These are phyloP conservation scores for Parambassis ranga DNA, from an alignment of 2,797 vertebrate genomes.

Conservation along the genomic window DNA sequence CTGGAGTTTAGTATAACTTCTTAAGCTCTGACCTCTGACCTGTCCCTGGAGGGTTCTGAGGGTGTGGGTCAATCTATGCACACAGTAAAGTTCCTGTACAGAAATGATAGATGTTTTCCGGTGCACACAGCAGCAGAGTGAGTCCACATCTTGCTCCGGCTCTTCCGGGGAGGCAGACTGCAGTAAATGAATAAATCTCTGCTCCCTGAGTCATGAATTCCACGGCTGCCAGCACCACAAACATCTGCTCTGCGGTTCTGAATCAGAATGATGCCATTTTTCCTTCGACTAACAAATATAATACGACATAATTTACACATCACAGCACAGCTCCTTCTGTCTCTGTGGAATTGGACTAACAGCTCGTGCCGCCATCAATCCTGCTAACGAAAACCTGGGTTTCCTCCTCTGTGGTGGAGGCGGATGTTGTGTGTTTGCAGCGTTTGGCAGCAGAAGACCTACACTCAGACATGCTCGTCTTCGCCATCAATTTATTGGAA, in stretches of 20 bases:
- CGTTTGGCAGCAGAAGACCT: neutral
- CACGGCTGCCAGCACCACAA: neutral
- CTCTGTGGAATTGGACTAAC: neutral
- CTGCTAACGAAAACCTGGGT: neutral
- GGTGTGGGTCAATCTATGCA: no score
- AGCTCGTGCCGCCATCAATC: no score
- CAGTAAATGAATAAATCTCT: neutral
- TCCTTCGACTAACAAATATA: neutral
- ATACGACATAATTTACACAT: neutral
- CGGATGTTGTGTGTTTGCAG: neutral
- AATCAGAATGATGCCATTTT: neutral
- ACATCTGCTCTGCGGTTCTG: neutral
- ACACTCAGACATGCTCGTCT: neutral
- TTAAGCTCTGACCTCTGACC: no score
- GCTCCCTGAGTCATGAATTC: neutral
- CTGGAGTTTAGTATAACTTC: no score
- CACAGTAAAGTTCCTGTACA: no score
- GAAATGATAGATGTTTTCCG: no score
- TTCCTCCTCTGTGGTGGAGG: neutral
- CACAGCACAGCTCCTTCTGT: neutral
- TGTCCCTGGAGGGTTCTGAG: no score
- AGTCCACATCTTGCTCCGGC: no score
- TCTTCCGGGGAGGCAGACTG: neutral
- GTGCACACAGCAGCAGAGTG: no score
- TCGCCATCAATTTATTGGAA: constrained; percentile 17